Percentiles rank a stretch among this genome's conserved stretches.
phyloP scores from a whole-genome alignment of 2,113 vertebrate species.

The Aleadryas rufinucha region DNA sequence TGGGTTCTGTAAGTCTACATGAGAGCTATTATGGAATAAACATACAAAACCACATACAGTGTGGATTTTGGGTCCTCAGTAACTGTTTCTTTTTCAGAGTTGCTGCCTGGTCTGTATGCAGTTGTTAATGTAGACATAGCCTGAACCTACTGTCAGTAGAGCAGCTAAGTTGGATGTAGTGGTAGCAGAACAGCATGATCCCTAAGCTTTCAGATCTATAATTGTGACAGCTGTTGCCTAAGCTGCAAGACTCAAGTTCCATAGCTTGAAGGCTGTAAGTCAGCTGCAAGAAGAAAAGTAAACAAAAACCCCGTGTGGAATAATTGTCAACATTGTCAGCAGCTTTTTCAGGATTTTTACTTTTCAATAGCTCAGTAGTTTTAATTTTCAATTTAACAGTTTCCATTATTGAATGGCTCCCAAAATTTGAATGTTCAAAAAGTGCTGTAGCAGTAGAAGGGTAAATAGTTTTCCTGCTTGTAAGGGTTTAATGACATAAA shows the following conservation, averaged over 20 bases:
- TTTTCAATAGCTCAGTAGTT: not conserved
- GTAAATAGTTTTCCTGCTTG: not conserved
- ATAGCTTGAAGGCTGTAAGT: not conserved
- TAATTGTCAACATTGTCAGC: not conserved
- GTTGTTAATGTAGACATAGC: not conserved
- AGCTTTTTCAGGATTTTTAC: not conserved
- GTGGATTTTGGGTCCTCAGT: not conserved
- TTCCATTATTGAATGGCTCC: not conserved
- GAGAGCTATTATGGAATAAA: not conserved
- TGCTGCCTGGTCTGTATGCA: not conserved
- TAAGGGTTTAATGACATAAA: not conserved
- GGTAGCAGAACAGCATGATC: not conserved
- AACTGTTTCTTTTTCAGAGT: not conserved
- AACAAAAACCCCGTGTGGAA: not conserved
- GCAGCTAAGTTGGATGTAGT: not conserved
- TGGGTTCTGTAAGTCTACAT: not conserved
- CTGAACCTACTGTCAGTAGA: not conserved
- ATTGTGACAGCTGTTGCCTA: not conserved
- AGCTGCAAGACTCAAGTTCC: not conserved
- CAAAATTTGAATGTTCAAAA: not conserved
- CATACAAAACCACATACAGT: rapidly evolving
- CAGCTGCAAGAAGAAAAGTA: not conserved
- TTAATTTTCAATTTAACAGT: not conserved
- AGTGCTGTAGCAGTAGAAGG: not conserved
- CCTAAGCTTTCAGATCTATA: not conserved